Evolutionary conservation across 2,113 vertebrate genomes (phyloP).

Genomic region (Chroicocephalus ridibundus): DNA sequence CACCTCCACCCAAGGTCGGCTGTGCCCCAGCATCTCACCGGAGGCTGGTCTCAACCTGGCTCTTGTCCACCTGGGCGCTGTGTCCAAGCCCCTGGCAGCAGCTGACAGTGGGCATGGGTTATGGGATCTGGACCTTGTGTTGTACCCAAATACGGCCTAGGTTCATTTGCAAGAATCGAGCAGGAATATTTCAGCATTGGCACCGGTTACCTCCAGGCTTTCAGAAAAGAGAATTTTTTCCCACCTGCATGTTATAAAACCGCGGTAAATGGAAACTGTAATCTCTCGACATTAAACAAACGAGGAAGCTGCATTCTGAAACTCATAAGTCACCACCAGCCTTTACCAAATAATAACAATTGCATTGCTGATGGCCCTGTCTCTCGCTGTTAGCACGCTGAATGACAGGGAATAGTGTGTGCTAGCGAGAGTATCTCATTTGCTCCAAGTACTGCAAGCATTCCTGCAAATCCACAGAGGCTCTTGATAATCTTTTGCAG

Average conservation of each 20-base stretch:
- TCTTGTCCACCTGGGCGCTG: accelerated
- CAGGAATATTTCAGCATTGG: constrained; percentile 22
- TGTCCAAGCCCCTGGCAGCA: accelerated
- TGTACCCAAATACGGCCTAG: background rate
- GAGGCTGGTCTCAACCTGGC: background rate
- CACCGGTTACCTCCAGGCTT: background rate
- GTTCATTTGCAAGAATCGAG: background rate
- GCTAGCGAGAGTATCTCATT: constrained; percentile 6
- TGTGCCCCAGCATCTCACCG: background rate
- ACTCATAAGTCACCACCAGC: constrained; percentile 55
- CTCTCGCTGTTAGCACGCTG: background rate
- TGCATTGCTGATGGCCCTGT: background rate
- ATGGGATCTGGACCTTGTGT: background rate
- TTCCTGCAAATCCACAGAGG: constrained; percentile 50
- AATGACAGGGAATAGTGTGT: constrained; percentile 16
- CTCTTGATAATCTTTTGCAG: constrained; percentile 52
- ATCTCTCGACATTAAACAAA: constrained; percentile 58
- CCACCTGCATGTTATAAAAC: constrained; percentile 64
- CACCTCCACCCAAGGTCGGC: accelerated
- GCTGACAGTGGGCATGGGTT: background rate
- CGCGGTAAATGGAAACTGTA: constrained; percentile 44
- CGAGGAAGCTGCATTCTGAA: constrained; percentile 50
- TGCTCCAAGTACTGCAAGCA: constrained; percentile 26
- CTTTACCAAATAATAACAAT: constrained; percentile 59
- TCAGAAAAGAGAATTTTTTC: constrained; percentile 30